These are phyloP conservation scores for Psittacula derbiana DNA, from an alignment of 2,797 vertebrate genomes.

Conservation along the genomic window DNA sequence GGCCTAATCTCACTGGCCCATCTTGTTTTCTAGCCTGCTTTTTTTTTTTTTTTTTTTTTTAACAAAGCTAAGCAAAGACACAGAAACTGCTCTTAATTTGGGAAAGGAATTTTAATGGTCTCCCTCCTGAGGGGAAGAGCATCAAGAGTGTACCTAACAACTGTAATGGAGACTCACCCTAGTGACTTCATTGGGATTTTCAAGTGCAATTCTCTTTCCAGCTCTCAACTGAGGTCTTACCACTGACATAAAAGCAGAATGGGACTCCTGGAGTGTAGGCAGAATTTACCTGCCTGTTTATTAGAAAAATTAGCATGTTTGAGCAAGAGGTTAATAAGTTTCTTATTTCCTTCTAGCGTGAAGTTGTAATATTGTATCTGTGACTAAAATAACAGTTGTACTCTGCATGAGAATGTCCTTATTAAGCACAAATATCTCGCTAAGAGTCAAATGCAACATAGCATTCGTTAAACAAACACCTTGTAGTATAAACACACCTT, in stretches of 20 bases:
- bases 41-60: too few species aligned
- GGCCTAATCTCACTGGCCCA: neutral
- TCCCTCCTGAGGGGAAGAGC: neutral
- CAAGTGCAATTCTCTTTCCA: neutral
- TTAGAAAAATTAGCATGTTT: neutral
- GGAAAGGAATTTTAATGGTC: neutral
- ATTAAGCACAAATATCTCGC: neutral
- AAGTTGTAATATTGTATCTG: neutral
- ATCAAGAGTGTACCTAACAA: neutral
- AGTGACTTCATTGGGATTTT: neutral
- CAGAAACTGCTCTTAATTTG: neutral
- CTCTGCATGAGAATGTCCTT: neutral
- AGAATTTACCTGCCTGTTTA: neutral
- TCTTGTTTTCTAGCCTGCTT: neutral
- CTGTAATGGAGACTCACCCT: neutral
- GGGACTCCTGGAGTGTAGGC: neutral
- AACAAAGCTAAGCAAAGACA: neutral
- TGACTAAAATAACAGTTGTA: neutral
- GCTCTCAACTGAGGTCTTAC: neutral
- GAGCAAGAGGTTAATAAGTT: neutral
- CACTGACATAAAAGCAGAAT: neutral
- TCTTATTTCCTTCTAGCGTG: neutral
- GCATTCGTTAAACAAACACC: neutral
- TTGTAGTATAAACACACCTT: neutral
- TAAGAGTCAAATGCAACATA: neutral